A percentile compares a stretch with the other conserved stretches of the same genome.
phyloP scores from a whole-genome alignment of 2,888 invertebrate species.

The Malthinus flaveolus region DNA sequence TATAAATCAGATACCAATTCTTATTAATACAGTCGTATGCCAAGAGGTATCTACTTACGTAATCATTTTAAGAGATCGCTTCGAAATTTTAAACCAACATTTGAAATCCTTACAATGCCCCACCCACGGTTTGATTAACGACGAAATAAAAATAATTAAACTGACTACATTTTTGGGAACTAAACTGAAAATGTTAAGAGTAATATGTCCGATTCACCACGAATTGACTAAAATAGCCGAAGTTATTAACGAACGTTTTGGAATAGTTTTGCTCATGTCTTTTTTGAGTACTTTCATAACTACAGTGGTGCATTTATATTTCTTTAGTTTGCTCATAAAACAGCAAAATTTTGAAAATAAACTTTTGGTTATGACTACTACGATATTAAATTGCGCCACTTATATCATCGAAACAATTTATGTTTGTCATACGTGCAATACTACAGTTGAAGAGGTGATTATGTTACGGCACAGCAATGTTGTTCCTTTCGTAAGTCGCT shows the following conservation, averaged over 20 bases:
- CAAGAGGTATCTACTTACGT: slow-evolving; percentile 35
- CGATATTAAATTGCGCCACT: slow-evolving; percentile 10
- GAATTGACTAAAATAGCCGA: slow-evolving; percentile 39
- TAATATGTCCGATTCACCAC: slow-evolving; percentile 41
- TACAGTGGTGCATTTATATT: slow-evolving; percentile 38
- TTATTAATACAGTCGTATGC: slow-evolving; percentile 31
- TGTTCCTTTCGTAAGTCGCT: neutral
- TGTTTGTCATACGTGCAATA: slow-evolving; percentile 40
- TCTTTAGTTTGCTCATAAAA: slow-evolving; percentile 25
- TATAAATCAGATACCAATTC: slow-evolving; percentile 24
- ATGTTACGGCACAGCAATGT: too few species aligned
- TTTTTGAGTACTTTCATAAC: slow-evolving; percentile 39
- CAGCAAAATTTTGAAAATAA: slow-evolving; percentile 8
- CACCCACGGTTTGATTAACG: slow-evolving; percentile 11
- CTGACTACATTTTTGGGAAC: slow-evolving; percentile 32
- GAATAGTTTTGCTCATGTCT: slow-evolving; percentile 35
- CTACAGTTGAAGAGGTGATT: slow-evolving; percentile 41
- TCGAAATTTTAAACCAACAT: slow-evolving; percentile 35
- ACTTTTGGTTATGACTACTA: neutral
- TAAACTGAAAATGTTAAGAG: slow-evolving; percentile 33
- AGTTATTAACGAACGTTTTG: slow-evolving; percentile 38
- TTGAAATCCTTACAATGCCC: slow-evolving; percentile 28
- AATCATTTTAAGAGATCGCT: slow-evolving; percentile 32
- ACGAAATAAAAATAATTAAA: slow-evolving; percentile 33
- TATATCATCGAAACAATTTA: slow-evolving; percentile 37